Evolutionary conservation across 2,797 vertebrate species (phyloP), one percentile per base, ranked within the genome.

Genomic region (Megaceryle alcyon): DNA sequence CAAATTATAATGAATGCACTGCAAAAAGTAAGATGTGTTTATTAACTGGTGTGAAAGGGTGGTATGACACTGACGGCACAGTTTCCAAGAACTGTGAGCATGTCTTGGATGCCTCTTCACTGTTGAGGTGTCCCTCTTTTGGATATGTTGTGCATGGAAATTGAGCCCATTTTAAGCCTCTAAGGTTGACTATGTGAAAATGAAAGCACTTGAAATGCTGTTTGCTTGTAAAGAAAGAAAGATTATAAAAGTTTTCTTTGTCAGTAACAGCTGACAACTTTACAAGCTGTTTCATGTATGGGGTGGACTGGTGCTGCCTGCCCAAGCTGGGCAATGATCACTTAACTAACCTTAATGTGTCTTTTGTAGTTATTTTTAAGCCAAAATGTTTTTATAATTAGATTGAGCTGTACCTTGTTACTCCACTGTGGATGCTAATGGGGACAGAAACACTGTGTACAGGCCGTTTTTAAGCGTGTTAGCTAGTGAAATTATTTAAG

Each of bases 401-500:
- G 69, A 56, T 51, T 65, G 76, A 82, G 72, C 75, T 78, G 48
- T 46, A 22, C 82, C 75, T 92, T 39, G 60, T 83, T 2, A 3
- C 63, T 48, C 41, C 53, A 14, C 81, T 2, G 14, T 7, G 12
- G 43, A 41, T 91, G 46, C 79, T 91, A 78, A 60, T 14, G 6
- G 70, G 72, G 77, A 56, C 79, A 80, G 81, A 90, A 85, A 46
- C 1, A 2, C 49, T 51, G 43, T 76, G 83, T 80, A 56, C 13
- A 41, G 53, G 48, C 83, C 21, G 26, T 92, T 78, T 88, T 78
- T 5, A 94, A 88, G 73, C 65, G 65, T 75, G 72, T 91, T 80
- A 97, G 70, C 61, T 81, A 54, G 82, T 81, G 76, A 95, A 96
- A 88, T 86, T 83, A 72, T 92, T 96, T 79, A 90, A 79, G 68